These are phyloP conservation scores for Autographa gamma DNA, from an alignment of 2,888 invertebrate species.

Conservation along the genomic window DNA sequence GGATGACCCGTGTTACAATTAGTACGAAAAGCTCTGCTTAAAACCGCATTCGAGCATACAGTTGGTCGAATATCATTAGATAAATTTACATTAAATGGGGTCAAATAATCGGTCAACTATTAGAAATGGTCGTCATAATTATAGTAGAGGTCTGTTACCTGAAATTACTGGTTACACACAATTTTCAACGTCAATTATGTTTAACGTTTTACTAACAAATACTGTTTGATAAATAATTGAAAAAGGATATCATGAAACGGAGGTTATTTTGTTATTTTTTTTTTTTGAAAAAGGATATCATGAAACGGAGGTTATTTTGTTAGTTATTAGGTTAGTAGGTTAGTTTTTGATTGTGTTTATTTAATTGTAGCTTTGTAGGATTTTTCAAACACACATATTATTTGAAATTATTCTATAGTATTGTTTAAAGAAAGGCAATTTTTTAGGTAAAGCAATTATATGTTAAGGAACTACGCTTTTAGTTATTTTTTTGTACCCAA, in stretches of 20 bases:
- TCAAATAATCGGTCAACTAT: conserved; percentile 3
- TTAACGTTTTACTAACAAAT: not conserved
- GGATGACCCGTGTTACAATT: conserved; percentile 8
- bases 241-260: not conserved
- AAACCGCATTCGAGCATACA: conserved; percentile 5
- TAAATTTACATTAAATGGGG: conserved; percentile 4
- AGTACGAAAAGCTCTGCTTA: not conserved
- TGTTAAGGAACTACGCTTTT: no score
- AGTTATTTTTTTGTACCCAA: no score
- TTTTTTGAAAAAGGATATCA: not conserved
- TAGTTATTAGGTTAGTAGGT: not conserved
- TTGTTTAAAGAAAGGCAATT: no score
- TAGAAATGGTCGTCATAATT: not conserved
- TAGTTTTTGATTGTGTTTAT: not conserved
- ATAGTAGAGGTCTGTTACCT: conserved; percentile 1
- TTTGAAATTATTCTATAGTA: no score
- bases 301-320: not conserved
- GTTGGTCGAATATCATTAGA: conserved; percentile 4
- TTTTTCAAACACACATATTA: no score
- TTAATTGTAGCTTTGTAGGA: not conserved
- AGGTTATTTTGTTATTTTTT: not conserved
- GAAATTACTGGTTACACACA: conserved; percentile 3
- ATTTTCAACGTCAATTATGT: not conserved
- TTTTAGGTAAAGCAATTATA: no score
- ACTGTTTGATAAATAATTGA: not conserved